Base-by-base conservation (phyloP, 2,113 vertebrate genomes). In the Epinephelus cyanopodus region DNA sequence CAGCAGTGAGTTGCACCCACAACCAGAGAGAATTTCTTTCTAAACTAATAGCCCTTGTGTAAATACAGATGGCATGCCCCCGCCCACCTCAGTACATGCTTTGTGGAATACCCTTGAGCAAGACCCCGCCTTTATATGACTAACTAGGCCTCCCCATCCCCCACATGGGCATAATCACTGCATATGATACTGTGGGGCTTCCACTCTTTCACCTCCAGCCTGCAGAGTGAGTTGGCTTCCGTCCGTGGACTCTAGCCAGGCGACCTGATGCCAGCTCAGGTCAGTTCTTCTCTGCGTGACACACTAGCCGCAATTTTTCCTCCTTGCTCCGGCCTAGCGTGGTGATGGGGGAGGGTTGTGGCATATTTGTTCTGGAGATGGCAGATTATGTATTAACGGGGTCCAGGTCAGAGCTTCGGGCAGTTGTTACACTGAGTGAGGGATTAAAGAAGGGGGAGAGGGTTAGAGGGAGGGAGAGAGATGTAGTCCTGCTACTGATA, bases 331-430 rank as follows among this genome's bases (percentile, higher is more conserved):
- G 82, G 67, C 64, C 56, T 86, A 15, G 67, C 62, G 18, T 74
- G 79, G 86, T 68, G 75, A 33, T 69, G 65, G 72, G 76, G 75
- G 81, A 64, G 61, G 79, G 77, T 71, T 67, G 11, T 57, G 54
- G 58, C 67, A 80, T 87, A 76, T 89, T 88, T 81, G 63, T 76
- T 87, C 70, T 92, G 78, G 87, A 89, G 84, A 92, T 88, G 75
- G 83, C 70, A 90, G 92, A 90, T 93, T 92, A 91, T 91, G 85
- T 89, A 85, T 90, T 89, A 87, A 87, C 50, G 3, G 78, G 74
- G 82, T 83, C 56, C 76, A 77, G 85, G 86, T 87, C 88, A 87
- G 78, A 86, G 60, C 86, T 74, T 74, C 75, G 69, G 68, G 79
- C 89, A 74, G 90, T 87, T 85, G 89, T 91, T 89, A 69, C 63